Evolutionary conservation across 2,888 invertebrate species (phyloP).

Genomic region (Acronicta psi): DNA sequence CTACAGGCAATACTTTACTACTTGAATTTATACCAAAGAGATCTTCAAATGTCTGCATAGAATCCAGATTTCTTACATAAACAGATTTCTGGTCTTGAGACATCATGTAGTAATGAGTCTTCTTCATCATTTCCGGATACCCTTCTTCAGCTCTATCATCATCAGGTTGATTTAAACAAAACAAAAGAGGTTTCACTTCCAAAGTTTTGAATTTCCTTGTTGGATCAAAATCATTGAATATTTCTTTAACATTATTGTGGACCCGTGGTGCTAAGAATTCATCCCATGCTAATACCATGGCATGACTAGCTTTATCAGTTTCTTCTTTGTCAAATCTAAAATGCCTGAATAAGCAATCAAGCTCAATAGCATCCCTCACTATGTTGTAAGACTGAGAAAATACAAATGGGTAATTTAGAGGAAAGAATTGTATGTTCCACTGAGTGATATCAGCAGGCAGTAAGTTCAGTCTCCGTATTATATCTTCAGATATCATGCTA

Average conservation of each 20-base stretch:
- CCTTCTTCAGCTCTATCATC: slow-evolving; percentile 82
- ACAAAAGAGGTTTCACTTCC: slow-evolving; percentile 74
- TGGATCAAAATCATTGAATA: slow-evolving; percentile 87
- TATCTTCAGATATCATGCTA: slow-evolving; percentile 86
- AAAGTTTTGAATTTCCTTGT: slow-evolving; percentile 75
- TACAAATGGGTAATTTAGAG: slow-evolving; percentile 91
- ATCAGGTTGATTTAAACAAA: slow-evolving; percentile 83
- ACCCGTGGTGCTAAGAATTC: slow-evolving; percentile 91
- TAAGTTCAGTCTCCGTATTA: slow-evolving; percentile 81
- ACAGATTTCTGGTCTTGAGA: slow-evolving; percentile 70
- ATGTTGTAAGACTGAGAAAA: slow-evolving; percentile 84
- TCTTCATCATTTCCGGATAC: slow-evolving; percentile 82
- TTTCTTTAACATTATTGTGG: slow-evolving; percentile 86
- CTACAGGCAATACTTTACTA: slow-evolving; percentile 71
- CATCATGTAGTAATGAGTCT: slow-evolving; percentile 80
- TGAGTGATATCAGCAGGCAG: slow-evolving; percentile 83
- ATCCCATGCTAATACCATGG: slow-evolving; percentile 90
- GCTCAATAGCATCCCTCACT: slow-evolving; percentile 87
- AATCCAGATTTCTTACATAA: slow-evolving; percentile 80
- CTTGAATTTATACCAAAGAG: slow-evolving; percentile 73
- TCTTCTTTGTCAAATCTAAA: slow-evolving; percentile 86
- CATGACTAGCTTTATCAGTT: slow-evolving; percentile 84
- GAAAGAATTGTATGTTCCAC: slow-evolving; percentile 89
- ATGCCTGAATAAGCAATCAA: slow-evolving; percentile 91
- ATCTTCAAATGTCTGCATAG: slow-evolving; percentile 82